Percentiles rank a stretch among this genome's conserved stretches.
Evolutionary conservation across 2,113 vertebrate genomes (phyloP).

Genomic region (Tyto alba): DNA sequence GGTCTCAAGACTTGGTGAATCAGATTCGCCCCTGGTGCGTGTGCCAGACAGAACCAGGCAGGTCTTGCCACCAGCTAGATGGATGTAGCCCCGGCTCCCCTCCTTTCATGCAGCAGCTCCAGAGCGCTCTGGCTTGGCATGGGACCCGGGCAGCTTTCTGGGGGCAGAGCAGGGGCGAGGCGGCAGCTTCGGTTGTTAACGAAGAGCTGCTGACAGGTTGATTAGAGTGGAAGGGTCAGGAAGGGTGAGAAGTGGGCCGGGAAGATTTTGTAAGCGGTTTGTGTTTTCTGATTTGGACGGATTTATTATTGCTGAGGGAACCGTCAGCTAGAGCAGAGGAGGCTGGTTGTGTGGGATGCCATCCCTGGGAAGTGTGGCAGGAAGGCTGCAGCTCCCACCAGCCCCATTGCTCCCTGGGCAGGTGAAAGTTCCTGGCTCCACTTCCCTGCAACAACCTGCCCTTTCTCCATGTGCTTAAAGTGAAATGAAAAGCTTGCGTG

Average conservation of each 20-base stretch:
- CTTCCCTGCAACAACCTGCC: neutral
- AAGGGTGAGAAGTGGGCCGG: conserved; percentile 1
- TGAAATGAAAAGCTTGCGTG: neutral
- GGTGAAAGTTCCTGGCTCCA: conserved; percentile 35
- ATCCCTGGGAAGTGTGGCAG: neutral
- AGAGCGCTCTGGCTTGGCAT: conserved; percentile 9
- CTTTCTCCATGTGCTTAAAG: fast-evolving
- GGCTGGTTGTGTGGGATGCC: neutral
- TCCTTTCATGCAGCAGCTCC: neutral
- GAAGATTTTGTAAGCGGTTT: conserved; percentile 39
- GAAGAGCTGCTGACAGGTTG: conserved; percentile 35
- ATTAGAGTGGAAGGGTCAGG: conserved; percentile 22
- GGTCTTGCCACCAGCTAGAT: conserved; percentile 35
- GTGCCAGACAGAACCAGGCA: conserved; percentile 60
- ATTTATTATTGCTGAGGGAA: neutral
- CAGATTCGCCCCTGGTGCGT: neutral
- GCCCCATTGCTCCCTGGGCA: neutral
- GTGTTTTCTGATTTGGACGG: neutral
- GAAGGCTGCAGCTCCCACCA: neutral
- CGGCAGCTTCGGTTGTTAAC: neutral
- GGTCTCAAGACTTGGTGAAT: neutral
- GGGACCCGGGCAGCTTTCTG: neutral
- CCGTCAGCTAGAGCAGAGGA: neutral
- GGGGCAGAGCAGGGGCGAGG: neutral
- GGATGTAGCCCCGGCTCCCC: neutral